Evolutionary conservation across 2,113 vertebrate species (phyloP).

Genomic region (Rallus limicola): DNA sequence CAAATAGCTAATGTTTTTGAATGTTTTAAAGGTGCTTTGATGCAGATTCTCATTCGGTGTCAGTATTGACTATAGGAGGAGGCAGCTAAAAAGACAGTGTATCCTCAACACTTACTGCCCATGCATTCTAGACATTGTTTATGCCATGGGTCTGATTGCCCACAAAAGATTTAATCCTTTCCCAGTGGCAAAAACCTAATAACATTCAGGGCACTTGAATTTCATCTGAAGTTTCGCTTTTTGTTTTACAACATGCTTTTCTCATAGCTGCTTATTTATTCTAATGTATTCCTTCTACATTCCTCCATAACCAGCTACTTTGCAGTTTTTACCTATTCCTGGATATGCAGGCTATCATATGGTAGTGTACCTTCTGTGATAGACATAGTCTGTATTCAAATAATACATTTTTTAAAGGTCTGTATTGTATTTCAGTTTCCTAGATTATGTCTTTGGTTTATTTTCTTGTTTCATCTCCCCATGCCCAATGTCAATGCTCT

Average conservation of each 20-base stretch:
- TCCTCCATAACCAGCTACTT: neutral
- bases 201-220: neutral
- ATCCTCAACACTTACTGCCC: neutral
- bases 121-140: neutral
- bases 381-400: neutral
- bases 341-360: neutral
- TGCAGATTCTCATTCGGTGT: neutral
- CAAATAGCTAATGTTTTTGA: neutral
- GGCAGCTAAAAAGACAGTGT: neutral
- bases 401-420: neutral
- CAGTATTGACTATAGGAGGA: neutral
- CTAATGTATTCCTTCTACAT: neutral
- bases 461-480: neutral
- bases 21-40: neutral
- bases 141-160: neutral
- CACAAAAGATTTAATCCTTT: neutral
- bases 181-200: neutral
- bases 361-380: neutral
- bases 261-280: neutral
- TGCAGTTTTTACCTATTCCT: neutral
- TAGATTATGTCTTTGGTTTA: neutral
- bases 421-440: neutral
- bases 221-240: neutral
- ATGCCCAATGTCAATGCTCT: neutral
- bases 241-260: neutral